Base-by-base conservation (phyloP, 2,113 vertebrate species). In the Prietella phreatophila region DNA sequence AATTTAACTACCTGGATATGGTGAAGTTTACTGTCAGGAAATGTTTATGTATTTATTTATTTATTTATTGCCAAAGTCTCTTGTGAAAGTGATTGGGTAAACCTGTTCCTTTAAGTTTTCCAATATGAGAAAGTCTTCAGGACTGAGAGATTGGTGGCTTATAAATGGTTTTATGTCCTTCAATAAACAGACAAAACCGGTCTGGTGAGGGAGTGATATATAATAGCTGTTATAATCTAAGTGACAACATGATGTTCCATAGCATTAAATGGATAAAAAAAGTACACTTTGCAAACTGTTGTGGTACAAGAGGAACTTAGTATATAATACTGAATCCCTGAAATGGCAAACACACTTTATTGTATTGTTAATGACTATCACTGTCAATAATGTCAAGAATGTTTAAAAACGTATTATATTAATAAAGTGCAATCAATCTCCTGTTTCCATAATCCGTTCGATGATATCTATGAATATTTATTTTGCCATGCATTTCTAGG, bases 381-480 rank as follows among this genome's bases (percentile, higher is more conserved):
- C 36, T 20, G 9, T 13, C 39, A 22, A 22, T 75, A 75, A 75
- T 75, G 39, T 75, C 4, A 11, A 42, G 20, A 39, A 30, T 55
- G n/a, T 53, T 79, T 27, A 9, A 50, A 53, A 78, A 50, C 10
- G 1, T 27, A 3, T 27, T 78, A 78, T 78, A 25, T 69, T 30
- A 47, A 75, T 88, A 61, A 27, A 65, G 53, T 82, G 50, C 85
- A 85, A 86, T 71, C 65, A 53, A 85, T 71, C 85, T 85, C 87
- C 65, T 85, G 65, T 90, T 87, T 87, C 58, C 60, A 42, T 87
- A 87, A 87, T 76, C 69, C 61, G 5, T 83, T 90, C 67, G 13
- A 85, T 36, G 36, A 36, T 36, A 36, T 36, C 1, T 36, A 36
- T 82, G 76, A 90, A 89, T 88, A 85, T 90, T 90, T 90, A 83